Base-by-base conservation (phyloP, 2,888 invertebrate species). In the Sclerodermus sp. region DNA sequence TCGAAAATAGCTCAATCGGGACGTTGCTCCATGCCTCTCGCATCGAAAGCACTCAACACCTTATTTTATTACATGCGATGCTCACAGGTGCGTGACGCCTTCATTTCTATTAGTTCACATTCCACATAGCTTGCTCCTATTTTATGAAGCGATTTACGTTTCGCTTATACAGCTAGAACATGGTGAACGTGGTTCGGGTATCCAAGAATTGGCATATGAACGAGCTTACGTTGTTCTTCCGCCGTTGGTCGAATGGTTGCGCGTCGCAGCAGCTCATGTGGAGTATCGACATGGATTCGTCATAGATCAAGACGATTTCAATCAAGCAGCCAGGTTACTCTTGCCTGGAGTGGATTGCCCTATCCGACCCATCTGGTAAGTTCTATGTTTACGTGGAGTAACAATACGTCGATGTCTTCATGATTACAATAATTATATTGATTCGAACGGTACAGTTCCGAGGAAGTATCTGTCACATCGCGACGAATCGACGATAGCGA, bases 21-120 rank as follows among this genome's bases (percentile, higher is more conserved):
- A 70, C 83, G 71, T 68, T 84, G 74, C 49, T 79, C 70, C 63
- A 64, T 81, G 70, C 64, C 76, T 60, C 76, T 89, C 57, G 82
- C 86, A 47, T 82, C 86, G 14, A 82, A 87, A 36, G 93, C 93
- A 0, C 83, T 93, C 41, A 85, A 89, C 42, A 87, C 92, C 0
- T 81, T 94, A 1, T 94, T 93, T 78, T 93, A 94, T 78, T 94
- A 93, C 74, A 93, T 94, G 93, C 82, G 93, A 41, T 94, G 94
- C 78, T 92, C 93, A 0, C 93, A 91, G 83, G 84, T 88, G 62
- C 50, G 54, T n/a, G n/a, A n/a, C n/a, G n/a, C n/a, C n/a, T n/a
- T n/a, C n/a, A n/a, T n/a, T n/a, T n/a, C n/a, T n/a, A n/a, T n/a
- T n/a, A n/a, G n/a, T n/a, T n/a, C n/a, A n/a, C n/a, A n/a, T n/a